phyloP scores from a whole-genome alignment of 2,888 invertebrate species.

The Drosophila emarginata region DNA sequence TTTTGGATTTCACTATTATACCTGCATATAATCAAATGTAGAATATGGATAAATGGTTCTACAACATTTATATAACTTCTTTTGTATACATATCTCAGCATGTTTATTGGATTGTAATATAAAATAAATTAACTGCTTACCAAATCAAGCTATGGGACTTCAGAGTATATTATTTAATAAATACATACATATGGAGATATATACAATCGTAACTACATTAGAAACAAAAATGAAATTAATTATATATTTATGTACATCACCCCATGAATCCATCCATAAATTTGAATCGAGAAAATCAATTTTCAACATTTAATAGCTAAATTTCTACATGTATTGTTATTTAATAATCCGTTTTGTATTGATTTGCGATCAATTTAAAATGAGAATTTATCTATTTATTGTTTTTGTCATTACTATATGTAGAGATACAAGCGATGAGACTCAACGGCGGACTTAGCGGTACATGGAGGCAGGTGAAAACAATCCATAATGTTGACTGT shows the following conservation, averaged over 20 bases:
- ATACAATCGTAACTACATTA: slow-evolving; percentile 1
- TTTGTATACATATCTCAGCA: slow-evolving; percentile 18
- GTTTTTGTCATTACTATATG: slow-evolving; percentile 52
- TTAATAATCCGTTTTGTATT: not conserved
- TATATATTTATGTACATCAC: not conserved
- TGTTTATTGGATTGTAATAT: slow-evolving; percentile 14
- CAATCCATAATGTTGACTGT: slow-evolving; percentile 51
- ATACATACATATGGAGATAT: not conserved
- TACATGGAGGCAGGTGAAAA: slow-evolving; percentile 82
- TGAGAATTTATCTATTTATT: slow-evolving; percentile 38
- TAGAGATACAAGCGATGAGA: slow-evolving; percentile 82
- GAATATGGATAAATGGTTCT: not conserved
- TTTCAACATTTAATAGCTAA: not conserved
- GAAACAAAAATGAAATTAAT: not conserved
- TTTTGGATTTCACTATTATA: not conserved
- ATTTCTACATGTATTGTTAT: not conserved
- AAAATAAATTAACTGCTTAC: slow-evolving; percentile 19
- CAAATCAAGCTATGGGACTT: not conserved
- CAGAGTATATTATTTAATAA: not conserved
- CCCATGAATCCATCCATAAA: not conserved
- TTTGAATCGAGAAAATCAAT: not conserved
- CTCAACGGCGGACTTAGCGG: slow-evolving; percentile 78
- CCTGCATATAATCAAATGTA: not conserved
- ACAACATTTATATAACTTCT: not conserved
- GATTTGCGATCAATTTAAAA: not conserved